A percentile compares a stretch with the other conserved stretches of the same genome.
Evolutionary conservation across 2,797 vertebrate genomes (phyloP).

Genomic region (Anomalospiza imberbis): DNA sequence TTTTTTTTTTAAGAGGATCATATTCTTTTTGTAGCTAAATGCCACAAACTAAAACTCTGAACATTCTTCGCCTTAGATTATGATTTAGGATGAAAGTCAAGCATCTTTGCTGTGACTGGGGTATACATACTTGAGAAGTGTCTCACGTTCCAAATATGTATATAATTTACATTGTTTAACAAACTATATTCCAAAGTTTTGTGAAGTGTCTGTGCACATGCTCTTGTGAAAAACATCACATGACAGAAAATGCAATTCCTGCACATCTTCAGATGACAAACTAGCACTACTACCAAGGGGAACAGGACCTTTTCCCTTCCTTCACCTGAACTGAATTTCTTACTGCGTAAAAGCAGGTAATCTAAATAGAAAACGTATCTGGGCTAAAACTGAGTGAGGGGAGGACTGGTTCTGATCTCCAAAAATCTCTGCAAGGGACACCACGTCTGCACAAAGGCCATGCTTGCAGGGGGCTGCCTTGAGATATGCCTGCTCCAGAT

Average conservation of each 20-base stretch:
- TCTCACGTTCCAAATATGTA: neutral
- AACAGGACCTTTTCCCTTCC: neutral
- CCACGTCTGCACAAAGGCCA: rapidly evolving
- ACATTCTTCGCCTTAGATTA: neutral
- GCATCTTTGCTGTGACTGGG: neutral
- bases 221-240: neutral
- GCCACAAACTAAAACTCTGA: neutral
- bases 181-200: neutral
- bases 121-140: neutral
- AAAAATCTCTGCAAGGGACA: neutral
- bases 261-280: neutral
- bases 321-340: neutral
- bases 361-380: neutral
- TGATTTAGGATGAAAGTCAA: neutral
- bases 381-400: neutral
- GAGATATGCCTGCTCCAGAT: neutral
- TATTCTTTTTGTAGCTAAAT: neutral
- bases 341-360: neutral
- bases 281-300: neutral
- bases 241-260: neutral
- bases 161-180: neutral
- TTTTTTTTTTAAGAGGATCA: neutral
- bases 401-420: neutral
- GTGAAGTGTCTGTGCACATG: neutral
- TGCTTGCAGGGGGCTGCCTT: neutral